These are phyloP conservation scores for Drosophila melanocephala DNA, from an alignment of 2,888 invertebrate genomes.

Conservation along the genomic window DNA sequence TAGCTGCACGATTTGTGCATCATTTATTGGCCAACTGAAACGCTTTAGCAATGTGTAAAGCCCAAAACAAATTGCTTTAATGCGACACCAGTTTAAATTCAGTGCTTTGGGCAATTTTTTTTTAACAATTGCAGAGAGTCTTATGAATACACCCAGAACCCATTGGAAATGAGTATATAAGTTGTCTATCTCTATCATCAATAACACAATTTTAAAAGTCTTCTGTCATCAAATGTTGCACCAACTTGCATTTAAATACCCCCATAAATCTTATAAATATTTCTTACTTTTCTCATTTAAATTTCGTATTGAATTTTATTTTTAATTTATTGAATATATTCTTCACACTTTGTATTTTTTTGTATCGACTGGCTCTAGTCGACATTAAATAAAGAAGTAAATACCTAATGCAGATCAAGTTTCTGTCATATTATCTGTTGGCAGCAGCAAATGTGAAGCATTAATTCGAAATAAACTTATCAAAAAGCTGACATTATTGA, in stretches of 20 bases:
- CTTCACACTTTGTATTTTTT: neutral
- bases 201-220: too few relatives aligned
- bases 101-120: neutral
- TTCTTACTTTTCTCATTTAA: neutral
- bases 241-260: neutral
- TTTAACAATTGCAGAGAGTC: neutral
- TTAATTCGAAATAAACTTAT: neutral
- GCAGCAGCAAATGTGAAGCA: too few relatives aligned
- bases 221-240: neutral
- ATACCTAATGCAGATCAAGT: neutral
- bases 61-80: neutral
- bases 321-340: neutral
- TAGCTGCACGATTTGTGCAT: conserved; percentile 28
- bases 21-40: conserved; percentile 6
- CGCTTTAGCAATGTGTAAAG: neutral
- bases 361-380: neutral
- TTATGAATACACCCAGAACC: accelerated
- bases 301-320: neutral
- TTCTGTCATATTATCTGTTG: neutral
- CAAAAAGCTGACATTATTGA: neutral
- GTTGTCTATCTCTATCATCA: neutral
- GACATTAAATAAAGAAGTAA: neutral
- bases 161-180: neutral
- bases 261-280: neutral
- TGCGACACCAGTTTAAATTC: neutral